Evolutionary conservation across 1,140 invertebrate genomes (phyloP).

Genomic region (Mactra quadrangularis): DNA sequence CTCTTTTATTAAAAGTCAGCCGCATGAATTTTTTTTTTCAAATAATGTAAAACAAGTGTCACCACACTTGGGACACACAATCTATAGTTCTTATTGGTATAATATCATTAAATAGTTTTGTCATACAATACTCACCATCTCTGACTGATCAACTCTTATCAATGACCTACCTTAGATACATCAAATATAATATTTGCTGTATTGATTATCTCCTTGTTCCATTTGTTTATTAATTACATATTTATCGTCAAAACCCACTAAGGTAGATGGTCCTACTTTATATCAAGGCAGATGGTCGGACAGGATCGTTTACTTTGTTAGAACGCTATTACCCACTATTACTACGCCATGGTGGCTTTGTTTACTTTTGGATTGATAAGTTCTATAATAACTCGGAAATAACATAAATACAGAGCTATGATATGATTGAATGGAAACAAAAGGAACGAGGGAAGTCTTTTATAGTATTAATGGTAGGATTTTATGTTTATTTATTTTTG

Average conservation of each 20-base stretch:
- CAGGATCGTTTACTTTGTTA: conserved; percentile 34
- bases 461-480: background rate
- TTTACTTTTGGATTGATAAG: conserved; percentile 38
- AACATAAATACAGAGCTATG: conserved; percentile 9
- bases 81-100: conserved; percentile 27
- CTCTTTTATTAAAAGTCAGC: no score
- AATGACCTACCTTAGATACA: conserved; percentile 42
- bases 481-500: conserved; percentile 6
- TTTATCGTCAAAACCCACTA: conserved; percentile 40
- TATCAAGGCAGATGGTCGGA: conserved; percentile 36
- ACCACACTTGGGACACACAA: no score
- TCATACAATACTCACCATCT: no score
- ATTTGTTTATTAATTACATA: conserved; percentile 60
- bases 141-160: conserved; percentile 54
- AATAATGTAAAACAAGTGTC: no score
- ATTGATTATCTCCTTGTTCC: conserved; percentile 26
- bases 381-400: conserved; percentile 24
- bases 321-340: no score
- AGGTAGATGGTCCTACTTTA: conserved; percentile 38
- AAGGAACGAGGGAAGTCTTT: background rate
- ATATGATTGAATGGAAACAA: conserved; percentile 20
- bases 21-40: no score
- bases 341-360: conserved; percentile 42
- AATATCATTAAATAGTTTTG: no score
- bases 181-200: conserved; percentile 59